A percentile compares a stretch with the other conserved stretches of the same genome.
These are phyloP conservation scores for Meganola albula DNA, from an alignment of 2,888 invertebrate genomes.

Conservation along the genomic window DNA sequence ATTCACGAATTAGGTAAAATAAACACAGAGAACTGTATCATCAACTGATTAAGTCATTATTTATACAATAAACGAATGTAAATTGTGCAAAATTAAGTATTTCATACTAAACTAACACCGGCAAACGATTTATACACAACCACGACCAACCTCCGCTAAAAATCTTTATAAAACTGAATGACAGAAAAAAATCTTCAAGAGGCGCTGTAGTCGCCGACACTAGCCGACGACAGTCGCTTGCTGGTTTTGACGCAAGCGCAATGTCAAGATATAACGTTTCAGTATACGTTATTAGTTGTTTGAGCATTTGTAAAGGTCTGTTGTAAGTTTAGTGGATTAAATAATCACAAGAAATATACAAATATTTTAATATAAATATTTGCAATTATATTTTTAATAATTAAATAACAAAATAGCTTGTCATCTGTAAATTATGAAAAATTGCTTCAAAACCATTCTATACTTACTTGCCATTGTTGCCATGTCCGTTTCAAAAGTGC, in stretches of 20 bases:
- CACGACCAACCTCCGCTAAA: constrained; percentile 53
- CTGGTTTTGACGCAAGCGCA: too few species aligned
- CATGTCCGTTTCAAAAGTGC: too few species aligned
- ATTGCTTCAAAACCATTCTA: too few species aligned
- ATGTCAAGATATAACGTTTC: constrained; percentile 34
- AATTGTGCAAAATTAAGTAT: constrained; percentile 56
- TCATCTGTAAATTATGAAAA: too few species aligned
- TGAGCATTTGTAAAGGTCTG: too few species aligned
- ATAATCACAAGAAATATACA: too few species aligned
- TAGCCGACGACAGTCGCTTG: too few species aligned
- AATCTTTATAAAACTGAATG: constrained; percentile 69
- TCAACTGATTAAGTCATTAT: constrained; percentile 55
- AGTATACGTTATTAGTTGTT: constrained; percentile 7
- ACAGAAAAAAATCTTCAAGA: constrained; percentile 43
- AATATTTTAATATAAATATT: too few species aligned
- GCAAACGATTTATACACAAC: constrained; percentile 49
- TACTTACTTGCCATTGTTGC: too few species aligned
- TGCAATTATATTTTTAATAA: too few species aligned
- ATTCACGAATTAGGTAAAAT: constrained; percentile 44
- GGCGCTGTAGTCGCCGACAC: constrained; percentile 39
- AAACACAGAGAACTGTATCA: constrained; percentile 44
- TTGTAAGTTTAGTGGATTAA: too few species aligned
- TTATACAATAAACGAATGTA: constrained; percentile 48
- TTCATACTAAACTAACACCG: constrained; percentile 47
- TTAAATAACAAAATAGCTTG: too few species aligned